Evolutionary conservation across 2,797 vertebrate genomes (phyloP).

Genomic region (Orestias chungarensis): DNA sequence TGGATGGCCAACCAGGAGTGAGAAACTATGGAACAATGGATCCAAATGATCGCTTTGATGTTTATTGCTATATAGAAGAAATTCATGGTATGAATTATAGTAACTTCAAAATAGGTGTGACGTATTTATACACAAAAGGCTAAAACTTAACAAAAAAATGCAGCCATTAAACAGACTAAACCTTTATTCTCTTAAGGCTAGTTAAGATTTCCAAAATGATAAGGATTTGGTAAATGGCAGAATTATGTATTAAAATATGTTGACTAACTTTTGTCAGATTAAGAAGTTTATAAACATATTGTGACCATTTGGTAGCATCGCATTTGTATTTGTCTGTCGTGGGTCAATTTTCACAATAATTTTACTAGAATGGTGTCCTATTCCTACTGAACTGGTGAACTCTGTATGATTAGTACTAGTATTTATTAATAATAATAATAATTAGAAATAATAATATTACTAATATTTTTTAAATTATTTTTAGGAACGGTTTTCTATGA

Average conservation of each 20-base stretch:
- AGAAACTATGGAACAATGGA: slow-evolving; percentile 91
- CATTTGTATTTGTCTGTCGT: neutral
- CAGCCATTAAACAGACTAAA: neutral
- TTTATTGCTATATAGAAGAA: slow-evolving; percentile 92
- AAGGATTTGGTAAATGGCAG: neutral
- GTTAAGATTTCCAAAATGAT: too few species aligned
- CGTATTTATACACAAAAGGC: neutral
- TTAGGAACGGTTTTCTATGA: slow-evolving; percentile 89
- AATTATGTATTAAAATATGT: neutral
- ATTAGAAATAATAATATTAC: too few species aligned
- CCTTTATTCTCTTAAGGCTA: too few species aligned
- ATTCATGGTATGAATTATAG: slow-evolving; percentile 81
- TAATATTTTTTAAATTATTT: too few species aligned
- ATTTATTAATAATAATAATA: too few species aligned
- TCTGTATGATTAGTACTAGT: too few species aligned
- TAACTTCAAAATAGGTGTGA: neutral
- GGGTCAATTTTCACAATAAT: too few species aligned
- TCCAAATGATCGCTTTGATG: slow-evolving; percentile 86
- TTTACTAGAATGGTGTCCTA: neutral
- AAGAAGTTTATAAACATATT: neutral
- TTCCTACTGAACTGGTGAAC: too few species aligned
- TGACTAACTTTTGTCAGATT: neutral
- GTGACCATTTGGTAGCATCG: neutral
- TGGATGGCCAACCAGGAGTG: slow-evolving; percentile 91
- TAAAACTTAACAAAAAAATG: neutral